These are phyloP conservation scores for Chlorospingus flavigularis DNA, from an alignment of 2,797 vertebrate species.

Conservation along the genomic window DNA sequence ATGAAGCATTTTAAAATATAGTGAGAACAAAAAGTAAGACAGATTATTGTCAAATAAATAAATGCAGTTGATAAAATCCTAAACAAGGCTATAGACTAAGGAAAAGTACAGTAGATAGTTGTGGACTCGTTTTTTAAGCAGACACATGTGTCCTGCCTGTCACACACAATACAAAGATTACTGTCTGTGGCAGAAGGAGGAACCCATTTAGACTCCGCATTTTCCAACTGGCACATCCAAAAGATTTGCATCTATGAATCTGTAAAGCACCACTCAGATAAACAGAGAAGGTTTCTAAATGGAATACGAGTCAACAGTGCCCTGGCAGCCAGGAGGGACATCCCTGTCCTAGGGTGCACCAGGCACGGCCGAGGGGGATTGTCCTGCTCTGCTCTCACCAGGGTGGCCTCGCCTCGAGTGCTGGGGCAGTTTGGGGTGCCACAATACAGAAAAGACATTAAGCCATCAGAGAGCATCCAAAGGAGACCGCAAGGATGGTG, in stretches of 20 bases:
- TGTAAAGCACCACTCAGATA: not conserved
- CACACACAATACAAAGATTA: fast-evolving
- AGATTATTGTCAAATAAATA: not conserved
- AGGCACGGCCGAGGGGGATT: not conserved
- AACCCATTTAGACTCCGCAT: not conserved
- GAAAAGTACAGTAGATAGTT: not conserved
- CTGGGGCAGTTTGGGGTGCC: not conserved
- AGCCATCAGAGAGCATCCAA: not conserved
- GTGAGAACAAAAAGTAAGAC: not conserved
- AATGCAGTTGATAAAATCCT: not conserved
- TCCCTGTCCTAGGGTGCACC: fast-evolving
- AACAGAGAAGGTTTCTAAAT: not conserved
- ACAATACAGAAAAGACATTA: not conserved
- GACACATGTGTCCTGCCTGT: fast-evolving
- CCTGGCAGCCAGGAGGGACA: not conserved
- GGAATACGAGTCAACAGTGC: not conserved
- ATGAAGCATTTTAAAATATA: not conserved
- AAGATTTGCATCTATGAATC: not conserved
- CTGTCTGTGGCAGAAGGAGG: not conserved
- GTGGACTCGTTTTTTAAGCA: not conserved
- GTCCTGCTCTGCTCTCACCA: not conserved
- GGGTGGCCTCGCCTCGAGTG: fast-evolving
- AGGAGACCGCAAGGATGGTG: not conserved
- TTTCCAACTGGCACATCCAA: not conserved
- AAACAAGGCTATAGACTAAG: not conserved